Evolutionary conservation across 2,797 vertebrate genomes (phyloP).

Genomic region (Psittacula echo): DNA sequence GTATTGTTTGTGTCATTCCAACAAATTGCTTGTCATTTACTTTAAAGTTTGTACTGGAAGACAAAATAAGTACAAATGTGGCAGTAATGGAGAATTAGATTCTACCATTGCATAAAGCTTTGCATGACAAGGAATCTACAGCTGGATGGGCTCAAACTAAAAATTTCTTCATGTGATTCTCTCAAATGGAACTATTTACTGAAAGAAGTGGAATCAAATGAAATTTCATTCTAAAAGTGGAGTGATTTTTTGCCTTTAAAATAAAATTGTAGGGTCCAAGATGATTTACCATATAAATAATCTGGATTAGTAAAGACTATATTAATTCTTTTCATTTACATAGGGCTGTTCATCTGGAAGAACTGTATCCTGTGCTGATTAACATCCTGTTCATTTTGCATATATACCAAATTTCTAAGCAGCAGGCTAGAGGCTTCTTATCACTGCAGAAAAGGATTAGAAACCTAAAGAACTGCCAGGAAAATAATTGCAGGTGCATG

Average conservation of each 20-base stretch:
- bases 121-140: slow-evolving; percentile 14
- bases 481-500: not conserved
- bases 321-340: not conserved
- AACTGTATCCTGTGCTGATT: not conserved
- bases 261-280: not conserved
- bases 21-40: slow-evolving; percentile 34
- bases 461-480: not conserved
- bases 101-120: slow-evolving; percentile 26
- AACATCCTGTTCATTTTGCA: not conserved
- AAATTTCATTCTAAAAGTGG: not conserved
- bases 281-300: not conserved
- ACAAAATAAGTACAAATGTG: not conserved
- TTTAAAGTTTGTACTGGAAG: slow-evolving; percentile 23
- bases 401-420: not conserved
- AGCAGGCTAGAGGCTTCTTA: not conserved
- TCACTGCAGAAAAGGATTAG: not conserved
- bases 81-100: not conserved
- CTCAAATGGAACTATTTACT: slow-evolving; percentile 12
- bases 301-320: not conserved
- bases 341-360: not conserved
- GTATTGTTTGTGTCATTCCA: slow-evolving; percentile 10
- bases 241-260: not conserved
- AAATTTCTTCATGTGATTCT: not conserved
- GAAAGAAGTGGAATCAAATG: slow-evolving; percentile 14
- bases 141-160: not conserved